Conservation (phyloP, 1,140 invertebrate species). For the Drosophila repleta region DNA sequence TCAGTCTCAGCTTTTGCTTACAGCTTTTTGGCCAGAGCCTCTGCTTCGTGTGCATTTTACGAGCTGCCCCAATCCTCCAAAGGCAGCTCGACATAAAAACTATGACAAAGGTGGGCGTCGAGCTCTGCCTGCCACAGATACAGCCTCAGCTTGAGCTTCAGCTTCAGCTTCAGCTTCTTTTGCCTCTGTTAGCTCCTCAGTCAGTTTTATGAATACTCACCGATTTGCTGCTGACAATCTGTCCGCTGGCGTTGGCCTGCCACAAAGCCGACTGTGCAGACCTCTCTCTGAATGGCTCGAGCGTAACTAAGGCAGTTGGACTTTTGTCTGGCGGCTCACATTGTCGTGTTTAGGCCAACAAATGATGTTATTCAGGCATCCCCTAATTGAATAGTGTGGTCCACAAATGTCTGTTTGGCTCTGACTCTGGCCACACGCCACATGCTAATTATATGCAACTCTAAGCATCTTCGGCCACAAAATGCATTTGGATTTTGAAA, state of each 20-base stretch:
- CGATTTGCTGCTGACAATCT: constrained; percentile 40
- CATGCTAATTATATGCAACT: no score
- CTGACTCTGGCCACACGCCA: background rate
- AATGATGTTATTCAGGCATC: constrained; percentile 17
- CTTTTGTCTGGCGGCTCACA: background rate
- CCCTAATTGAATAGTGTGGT: background rate
- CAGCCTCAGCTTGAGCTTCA: background rate
- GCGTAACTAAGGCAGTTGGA: background rate
- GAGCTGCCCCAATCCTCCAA: constrained; percentile 10
- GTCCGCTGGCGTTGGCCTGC: constrained; percentile 11
- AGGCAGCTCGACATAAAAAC: constrained; percentile 17
- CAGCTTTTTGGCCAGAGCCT: constrained; percentile 1
- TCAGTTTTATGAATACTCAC: constrained; percentile 25
- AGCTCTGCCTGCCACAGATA: background rate
- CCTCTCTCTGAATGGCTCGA: background rate
- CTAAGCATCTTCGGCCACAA: no score
- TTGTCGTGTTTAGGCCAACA: constrained; percentile 22
- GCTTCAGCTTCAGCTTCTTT: background rate
- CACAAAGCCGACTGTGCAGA: background rate
- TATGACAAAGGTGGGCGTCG: constrained; percentile 23
- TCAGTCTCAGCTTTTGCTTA: background rate
- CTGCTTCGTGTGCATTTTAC: constrained; percentile 28
- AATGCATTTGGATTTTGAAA: no score
- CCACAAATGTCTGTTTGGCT: background rate
- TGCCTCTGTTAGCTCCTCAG: background rate